Evolutionary conservation across 2,113 vertebrate genomes (phyloP).

Genomic region (Tor tambroides): DNA sequence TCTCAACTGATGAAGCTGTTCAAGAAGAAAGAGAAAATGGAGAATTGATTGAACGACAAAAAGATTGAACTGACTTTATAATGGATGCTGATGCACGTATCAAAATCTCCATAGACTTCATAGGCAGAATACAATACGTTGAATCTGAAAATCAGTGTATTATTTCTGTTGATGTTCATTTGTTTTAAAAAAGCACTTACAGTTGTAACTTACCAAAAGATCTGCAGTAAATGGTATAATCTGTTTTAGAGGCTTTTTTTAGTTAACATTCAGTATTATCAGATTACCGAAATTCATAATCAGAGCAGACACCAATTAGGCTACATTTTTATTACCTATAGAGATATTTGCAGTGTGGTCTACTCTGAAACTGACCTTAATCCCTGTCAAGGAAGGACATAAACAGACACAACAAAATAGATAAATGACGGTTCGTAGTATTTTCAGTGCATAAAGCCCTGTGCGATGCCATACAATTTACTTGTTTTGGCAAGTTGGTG

Average conservation of each 20-base stretch:
- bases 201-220: neutral
- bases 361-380: neutral
- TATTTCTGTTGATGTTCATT: neutral
- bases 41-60: conserved; percentile 61
- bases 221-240: conserved; percentile 11
- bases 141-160: neutral
- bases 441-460: neutral
- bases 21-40: conserved; percentile 89
- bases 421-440: neutral
- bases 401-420: neutral
- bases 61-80: too few relatives aligned
- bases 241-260: neutral
- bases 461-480: neutral
- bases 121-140: neutral
- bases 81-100: neutral
- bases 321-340: neutral
- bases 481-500: neutral
- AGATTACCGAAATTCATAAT: neutral
- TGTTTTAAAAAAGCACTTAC: conserved; percentile 23
- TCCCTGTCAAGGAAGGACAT: neutral
- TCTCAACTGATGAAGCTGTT: conserved; percentile 94
- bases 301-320: neutral
- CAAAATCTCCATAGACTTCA: neutral
- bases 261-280: neutral
- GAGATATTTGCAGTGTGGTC: neutral